These are phyloP conservation scores for Bos javanicus DNA, from an alignment of 2,113 vertebrate genomes.

Conservation along the genomic window DNA sequence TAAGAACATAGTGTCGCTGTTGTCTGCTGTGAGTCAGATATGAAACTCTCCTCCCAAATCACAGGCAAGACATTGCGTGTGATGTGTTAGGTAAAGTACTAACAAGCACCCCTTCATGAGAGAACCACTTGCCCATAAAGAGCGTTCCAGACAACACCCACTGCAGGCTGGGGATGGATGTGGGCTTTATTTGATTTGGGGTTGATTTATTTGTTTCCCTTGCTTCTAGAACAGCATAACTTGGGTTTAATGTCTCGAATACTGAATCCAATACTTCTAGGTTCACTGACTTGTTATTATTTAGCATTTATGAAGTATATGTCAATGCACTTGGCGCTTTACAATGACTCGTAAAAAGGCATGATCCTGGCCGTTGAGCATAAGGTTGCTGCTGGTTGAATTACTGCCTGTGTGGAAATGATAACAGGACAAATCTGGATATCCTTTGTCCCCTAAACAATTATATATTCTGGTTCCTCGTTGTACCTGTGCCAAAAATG, in stretches of 20 bases:
- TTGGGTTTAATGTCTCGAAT: constrained; percentile 63
- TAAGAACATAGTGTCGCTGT: constrained; percentile 47
- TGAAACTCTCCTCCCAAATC: constrained; percentile 59
- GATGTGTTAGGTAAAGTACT: constrained; percentile 58
- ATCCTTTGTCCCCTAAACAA: neutral
- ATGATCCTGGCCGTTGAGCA: constrained; percentile 31
- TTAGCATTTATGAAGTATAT: constrained; percentile 74
- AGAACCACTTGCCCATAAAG: constrained; percentile 51
- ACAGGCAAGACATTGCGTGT: constrained; percentile 16
- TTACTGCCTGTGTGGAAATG: constrained; percentile 3
- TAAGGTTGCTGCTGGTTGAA: constrained; percentile 38
- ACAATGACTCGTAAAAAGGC: constrained; percentile 72
- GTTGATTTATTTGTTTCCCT: constrained; percentile 74
- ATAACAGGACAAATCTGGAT: neutral
- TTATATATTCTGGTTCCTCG: neutral
- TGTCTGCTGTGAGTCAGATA: constrained; percentile 36
- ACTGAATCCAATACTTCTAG: constrained; percentile 67
- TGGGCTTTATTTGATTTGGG: constrained; percentile 69
- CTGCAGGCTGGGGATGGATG: constrained; percentile 2
- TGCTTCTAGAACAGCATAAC: constrained; percentile 60
- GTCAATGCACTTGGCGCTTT: constrained; percentile 59
- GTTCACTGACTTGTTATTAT: constrained; percentile 75
- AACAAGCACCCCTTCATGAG: constrained; percentile 62
- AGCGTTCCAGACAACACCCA: constrained; percentile 49
- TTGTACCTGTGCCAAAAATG: neutral